Evolutionary conservation across 1,140 invertebrate species (phyloP).

Genomic region (Drosophila kurseongensis): DNA sequence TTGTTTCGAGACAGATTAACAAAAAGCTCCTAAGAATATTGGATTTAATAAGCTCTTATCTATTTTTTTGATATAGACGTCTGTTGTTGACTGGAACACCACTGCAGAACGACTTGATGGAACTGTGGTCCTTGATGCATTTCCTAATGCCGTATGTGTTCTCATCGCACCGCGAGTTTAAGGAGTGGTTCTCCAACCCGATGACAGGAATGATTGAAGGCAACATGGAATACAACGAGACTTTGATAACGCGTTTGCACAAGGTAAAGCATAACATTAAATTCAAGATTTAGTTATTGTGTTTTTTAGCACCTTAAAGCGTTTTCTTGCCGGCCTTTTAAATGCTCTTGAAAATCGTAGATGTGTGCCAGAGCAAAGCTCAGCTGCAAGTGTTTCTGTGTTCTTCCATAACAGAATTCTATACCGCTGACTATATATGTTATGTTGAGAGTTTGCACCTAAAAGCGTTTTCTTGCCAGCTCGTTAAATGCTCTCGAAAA

Average conservation of each 20-base stretch:
- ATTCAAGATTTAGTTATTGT: accelerated
- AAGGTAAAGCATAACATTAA: conserved; percentile 87
- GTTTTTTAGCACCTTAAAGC: conserved; percentile 64
- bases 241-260: conserved; percentile 97
- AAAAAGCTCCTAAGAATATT: neutral
- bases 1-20: conserved; percentile 66
- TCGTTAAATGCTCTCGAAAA: conserved; percentile 60
- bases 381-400: conserved; percentile 40
- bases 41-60: neutral
- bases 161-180: conserved; percentile 98
- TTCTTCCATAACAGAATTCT: neutral
- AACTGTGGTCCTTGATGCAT: conserved; percentile 99
- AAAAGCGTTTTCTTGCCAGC: conserved; percentile 76
- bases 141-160: conserved; percentile 99
- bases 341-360: conserved; percentile 68
- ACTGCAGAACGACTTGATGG: conserved; percentile 99
- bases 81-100: conserved; percentile 98
- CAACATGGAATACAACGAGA: conserved; percentile 97
- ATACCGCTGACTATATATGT: neutral
- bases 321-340: conserved; percentile 67
- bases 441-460: conserved; percentile 40
- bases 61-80: conserved; percentile 87
- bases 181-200: conserved; percentile 99
- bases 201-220: conserved; percentile 99
- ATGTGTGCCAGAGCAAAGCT: conserved; percentile 58